These are phyloP conservation scores for Nibea coibor DNA, from an alignment of 2,113 vertebrate species.

Conservation along the genomic window DNA sequence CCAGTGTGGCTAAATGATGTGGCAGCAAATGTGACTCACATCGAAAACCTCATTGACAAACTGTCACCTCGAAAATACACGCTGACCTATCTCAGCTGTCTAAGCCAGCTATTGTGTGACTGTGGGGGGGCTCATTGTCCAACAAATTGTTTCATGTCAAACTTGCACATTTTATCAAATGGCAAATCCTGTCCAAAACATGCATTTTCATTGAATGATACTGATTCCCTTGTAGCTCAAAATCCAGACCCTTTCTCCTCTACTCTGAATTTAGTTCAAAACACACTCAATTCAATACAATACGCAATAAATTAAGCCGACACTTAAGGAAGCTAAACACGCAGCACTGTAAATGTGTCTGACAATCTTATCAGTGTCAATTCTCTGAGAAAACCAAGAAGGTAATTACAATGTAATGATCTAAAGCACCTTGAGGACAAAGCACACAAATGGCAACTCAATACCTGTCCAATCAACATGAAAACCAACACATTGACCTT, in stretches of 20 bases:
- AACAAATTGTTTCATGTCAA: not conserved
- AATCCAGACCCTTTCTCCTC: not conserved
- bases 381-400: not conserved
- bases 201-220: not conserved
- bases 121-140: not conserved
- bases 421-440: conserved; percentile 8
- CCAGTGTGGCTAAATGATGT: not conserved
- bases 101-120: not conserved
- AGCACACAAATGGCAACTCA: conserved; percentile 16
- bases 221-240: not conserved
- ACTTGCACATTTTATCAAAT: not conserved
- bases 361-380: not conserved
- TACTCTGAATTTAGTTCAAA: not conserved
- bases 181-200: not conserved
- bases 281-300: not conserved
- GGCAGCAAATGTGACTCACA: not conserved
- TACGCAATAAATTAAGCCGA: not conserved
- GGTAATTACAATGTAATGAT: conserved; percentile 30
- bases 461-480: conserved; percentile 14
- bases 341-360: not conserved
- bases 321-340: not conserved
- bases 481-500: not conserved
- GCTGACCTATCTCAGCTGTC: not conserved
- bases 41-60: conserved; percentile 29
- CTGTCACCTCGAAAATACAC: conserved; percentile 27